Evolutionary conservation across 1,140 invertebrate genomes (phyloP).

Genomic region (Trachymyrmex septentrionalis): DNA sequence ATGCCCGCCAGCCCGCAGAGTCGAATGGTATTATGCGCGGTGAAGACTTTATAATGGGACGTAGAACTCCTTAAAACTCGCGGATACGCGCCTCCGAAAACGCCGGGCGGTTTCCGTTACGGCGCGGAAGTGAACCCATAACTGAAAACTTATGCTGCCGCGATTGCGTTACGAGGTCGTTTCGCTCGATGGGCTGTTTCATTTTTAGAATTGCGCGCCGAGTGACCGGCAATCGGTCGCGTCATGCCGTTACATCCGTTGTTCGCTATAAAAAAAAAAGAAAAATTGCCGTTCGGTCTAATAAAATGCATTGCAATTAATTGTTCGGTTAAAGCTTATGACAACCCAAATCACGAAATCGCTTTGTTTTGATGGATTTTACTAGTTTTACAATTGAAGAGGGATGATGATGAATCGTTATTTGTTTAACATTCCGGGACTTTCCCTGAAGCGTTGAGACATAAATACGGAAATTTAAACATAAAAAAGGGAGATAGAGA

Average conservation of each 20-base stretch:
- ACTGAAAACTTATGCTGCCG: slow-evolving; percentile 49
- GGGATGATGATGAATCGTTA: too few species aligned
- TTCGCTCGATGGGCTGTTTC: slow-evolving; percentile 49
- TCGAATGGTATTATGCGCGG: slow-evolving; percentile 86
- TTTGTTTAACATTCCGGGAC: too few species aligned
- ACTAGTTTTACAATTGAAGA: background rate
- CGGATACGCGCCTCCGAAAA: slow-evolving; percentile 67
- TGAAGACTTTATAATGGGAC: slow-evolving; percentile 87
- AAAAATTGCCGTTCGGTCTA: background rate
- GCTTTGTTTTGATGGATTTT: slow-evolving; percentile 32
- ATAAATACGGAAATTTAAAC: too few species aligned
- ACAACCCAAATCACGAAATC: slow-evolving; percentile 1
- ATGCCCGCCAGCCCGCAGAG: slow-evolving; percentile 85
- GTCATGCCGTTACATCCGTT: slow-evolving; percentile 4
- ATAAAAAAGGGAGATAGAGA: too few species aligned
- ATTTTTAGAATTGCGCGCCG: slow-evolving; percentile 33
- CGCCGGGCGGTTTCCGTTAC: slow-evolving; percentile 31
- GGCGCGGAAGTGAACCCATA: slow-evolving; percentile 29
- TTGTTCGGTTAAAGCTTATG: background rate
- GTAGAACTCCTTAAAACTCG: slow-evolving; percentile 85
- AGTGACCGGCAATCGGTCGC: slow-evolving; percentile 12
- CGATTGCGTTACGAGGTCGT: slow-evolving; percentile 53
- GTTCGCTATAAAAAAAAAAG: background rate
- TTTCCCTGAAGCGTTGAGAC: too few species aligned
- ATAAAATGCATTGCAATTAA: slow-evolving; percentile 29